Conservation (phyloP, 2,113 vertebrate species). For the Phasianus colchicus region DNA sequence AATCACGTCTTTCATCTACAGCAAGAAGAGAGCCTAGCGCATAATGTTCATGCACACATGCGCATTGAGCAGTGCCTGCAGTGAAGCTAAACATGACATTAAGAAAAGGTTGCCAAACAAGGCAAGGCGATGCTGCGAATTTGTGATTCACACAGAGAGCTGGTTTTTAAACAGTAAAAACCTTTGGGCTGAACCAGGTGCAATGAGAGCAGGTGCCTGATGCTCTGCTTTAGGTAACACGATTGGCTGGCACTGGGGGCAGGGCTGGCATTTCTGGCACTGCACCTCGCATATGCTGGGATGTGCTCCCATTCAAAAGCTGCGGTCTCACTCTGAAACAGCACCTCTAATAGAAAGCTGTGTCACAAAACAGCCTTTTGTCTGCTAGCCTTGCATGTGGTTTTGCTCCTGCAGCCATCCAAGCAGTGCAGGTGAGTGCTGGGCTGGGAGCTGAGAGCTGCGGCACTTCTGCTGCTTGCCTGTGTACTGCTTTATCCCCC, state of each 20-base stretch:
- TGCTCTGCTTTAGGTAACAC: not conserved
- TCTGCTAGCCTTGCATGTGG: fast-evolving
- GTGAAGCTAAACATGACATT: not conserved
- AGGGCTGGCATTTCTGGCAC: not conserved
- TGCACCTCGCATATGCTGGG: not conserved
- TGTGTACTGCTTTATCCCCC: not conserved
- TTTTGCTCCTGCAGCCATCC: not conserved
- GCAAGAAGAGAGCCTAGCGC: not conserved
- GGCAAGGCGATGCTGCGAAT: not conserved
- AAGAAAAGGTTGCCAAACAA: not conserved
- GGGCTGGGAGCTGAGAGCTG: not conserved
- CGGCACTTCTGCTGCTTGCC: not conserved
- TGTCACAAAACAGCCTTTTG: not conserved
- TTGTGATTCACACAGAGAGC: not conserved
- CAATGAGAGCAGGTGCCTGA: not conserved
- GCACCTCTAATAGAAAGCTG: not conserved
- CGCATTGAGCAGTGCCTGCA: not conserved
- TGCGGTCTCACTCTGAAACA: not conserved
- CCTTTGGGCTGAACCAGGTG: not conserved
- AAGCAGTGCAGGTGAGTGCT: not conserved
- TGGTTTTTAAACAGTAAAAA: not conserved
- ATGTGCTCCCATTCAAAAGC: not conserved
- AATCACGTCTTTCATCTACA: not conserved
- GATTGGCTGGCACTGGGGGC: not conserved
- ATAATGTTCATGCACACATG: not conserved